Conservation (phyloP, 2,797 vertebrate species). For the Anniella stebbinsi region DNA sequence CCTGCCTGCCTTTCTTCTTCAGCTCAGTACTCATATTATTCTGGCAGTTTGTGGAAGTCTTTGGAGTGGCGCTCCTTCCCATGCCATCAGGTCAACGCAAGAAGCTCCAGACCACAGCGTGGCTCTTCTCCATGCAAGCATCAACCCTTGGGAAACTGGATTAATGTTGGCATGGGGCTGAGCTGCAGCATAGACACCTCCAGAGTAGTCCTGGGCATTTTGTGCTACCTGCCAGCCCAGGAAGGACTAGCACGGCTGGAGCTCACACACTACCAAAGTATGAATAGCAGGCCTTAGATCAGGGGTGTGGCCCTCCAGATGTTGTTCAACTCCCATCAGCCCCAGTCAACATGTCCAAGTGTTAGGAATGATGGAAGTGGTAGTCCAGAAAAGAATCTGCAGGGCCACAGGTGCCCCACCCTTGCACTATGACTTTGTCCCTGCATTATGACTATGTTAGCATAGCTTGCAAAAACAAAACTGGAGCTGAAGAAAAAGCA, state of each 20-base stretch:
- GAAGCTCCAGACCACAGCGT: not conserved
- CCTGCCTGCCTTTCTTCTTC: not conserved
- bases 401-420: not conserved
- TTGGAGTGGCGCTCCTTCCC: not conserved
- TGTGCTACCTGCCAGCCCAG: not conserved
- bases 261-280: not conserved
- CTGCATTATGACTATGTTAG: not conserved
- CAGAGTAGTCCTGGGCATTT: not conserved
- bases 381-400: no score
- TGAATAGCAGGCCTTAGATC: not conserved
- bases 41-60: not conserved
- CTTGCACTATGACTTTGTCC: not conserved
- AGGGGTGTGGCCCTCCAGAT: not conserved
- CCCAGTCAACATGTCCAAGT: no score
- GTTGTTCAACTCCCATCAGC: not conserved
- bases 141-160: not conserved
- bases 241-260: not conserved
- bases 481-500: not conserved
- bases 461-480: not conserved
- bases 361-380: no score
- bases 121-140: not conserved
- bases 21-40: not conserved
- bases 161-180: not conserved
- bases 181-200: not conserved
- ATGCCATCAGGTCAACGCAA: no score